Conservation (phyloP, 2,888 invertebrate genomes). For the Choristoneura rosaceana region DNA sequence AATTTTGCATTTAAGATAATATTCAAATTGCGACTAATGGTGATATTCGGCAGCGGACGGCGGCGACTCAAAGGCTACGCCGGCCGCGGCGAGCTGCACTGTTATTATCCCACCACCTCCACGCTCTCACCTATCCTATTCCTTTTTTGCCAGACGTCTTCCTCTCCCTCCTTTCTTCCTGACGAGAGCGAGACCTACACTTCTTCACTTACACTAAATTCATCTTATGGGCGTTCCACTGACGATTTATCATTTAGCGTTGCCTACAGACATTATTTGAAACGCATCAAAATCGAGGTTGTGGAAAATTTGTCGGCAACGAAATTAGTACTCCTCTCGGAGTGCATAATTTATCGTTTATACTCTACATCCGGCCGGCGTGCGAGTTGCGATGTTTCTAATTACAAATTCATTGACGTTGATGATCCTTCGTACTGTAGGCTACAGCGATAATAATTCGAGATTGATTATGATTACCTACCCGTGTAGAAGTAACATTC, state of each 20-base stretch:
- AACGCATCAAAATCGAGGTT: conserved; percentile 84
- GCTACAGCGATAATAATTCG: conserved; percentile 47
- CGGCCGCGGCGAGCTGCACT: conserved; percentile 67
- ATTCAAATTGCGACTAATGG: conserved; percentile 78
- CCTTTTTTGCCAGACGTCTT: conserved; percentile 80
- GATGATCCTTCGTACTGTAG: conserved; percentile 56
- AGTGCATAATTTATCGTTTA: conserved; percentile 83
- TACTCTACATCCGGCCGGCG: conserved; percentile 68
- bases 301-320: conserved; percentile 84
- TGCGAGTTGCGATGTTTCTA: conserved; percentile 71
- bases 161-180: conserved; percentile 68
- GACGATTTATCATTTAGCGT: conserved; percentile 85
- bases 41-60: conserved; percentile 75
- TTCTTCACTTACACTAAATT: conserved; percentile 74
- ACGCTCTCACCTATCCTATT: conserved; percentile 79
- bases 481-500: conserved; percentile 13
- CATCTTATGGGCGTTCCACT: conserved; percentile 78
- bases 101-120: conserved; percentile 86
- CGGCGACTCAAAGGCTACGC: conserved; percentile 70
- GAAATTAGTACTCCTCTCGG: conserved; percentile 81
- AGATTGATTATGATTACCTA: conserved; percentile 41
- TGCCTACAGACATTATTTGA: conserved; percentile 85
- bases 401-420: conserved; percentile 77
- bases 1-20: conserved; percentile 65
- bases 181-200: conserved; percentile 64